Evolutionary conservation across 2,797 vertebrate genomes (phyloP).

Genomic region (Trichosurus vulpecula): DNA sequence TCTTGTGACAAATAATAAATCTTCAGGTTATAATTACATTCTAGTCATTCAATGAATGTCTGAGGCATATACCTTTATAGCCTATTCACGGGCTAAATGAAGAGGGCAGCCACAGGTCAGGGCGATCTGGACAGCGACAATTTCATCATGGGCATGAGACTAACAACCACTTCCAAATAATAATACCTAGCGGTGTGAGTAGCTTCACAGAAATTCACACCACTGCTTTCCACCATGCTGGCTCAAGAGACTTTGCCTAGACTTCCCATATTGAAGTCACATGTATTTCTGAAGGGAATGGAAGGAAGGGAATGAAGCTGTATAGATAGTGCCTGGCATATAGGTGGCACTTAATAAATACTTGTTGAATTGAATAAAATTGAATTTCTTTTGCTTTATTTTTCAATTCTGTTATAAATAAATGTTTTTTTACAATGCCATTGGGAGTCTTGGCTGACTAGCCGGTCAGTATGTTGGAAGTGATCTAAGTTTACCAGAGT

Average conservation of each 20-base stretch:
- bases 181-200: too few species aligned
- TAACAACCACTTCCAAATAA: too few species aligned
- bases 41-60: background rate
- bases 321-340: background rate
- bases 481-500: background rate
- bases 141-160: too few species aligned
- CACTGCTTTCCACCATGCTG: background rate
- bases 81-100: background rate
- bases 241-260: background rate
- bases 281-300: background rate
- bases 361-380: background rate
- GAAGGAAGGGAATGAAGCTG: background rate
- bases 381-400: background rate
- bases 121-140: too few species aligned
- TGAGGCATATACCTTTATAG: background rate
- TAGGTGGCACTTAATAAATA: background rate
- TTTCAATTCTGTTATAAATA: background rate
- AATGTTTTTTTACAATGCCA: background rate
- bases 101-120: too few species aligned
- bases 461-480: background rate
- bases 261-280: background rate
- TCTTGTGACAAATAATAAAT: background rate
- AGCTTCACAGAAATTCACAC: background rate
- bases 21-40: background rate
- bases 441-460: background rate